These are phyloP conservation scores for Theodoxus fluviatilis DNA, from an alignment of 2,888 invertebrate genomes.

Conservation along the genomic window DNA sequence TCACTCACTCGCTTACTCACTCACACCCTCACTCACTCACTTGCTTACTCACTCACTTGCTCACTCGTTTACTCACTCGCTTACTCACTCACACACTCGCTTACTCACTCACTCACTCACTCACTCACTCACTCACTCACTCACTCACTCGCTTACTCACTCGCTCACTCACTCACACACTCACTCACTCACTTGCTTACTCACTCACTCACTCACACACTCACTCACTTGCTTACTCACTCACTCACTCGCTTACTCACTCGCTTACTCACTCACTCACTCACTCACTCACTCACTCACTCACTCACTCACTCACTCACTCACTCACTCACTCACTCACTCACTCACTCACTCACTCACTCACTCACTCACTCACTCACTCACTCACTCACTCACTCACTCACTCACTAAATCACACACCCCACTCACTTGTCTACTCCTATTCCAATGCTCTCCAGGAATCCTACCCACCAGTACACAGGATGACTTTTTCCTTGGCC, in stretches of 20 bases:
- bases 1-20: neutral
- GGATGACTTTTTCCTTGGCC: slow-evolving; percentile 77
- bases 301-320: neutral
- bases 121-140: neutral
- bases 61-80: neutral
- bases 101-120: neutral
- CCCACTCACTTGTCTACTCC: too few species aligned
- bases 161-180: neutral
- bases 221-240: neutral
- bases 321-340: neutral
- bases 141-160: neutral
- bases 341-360: neutral
- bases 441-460: neutral
- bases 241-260: neutral
- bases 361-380: neutral
- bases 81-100: neutral
- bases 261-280: neutral
- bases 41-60: too few species aligned
- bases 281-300: neutral
- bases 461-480: slow-evolving; percentile 84
- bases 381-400: neutral
- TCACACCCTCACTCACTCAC: neutral
- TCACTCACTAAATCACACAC: too few species aligned
- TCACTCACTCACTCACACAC: slow-evolving; percentile 7
- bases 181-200: neutral